Evolutionary conservation across 2,113 vertebrate genomes (phyloP).

Genomic region (Dromas ardeola): DNA sequence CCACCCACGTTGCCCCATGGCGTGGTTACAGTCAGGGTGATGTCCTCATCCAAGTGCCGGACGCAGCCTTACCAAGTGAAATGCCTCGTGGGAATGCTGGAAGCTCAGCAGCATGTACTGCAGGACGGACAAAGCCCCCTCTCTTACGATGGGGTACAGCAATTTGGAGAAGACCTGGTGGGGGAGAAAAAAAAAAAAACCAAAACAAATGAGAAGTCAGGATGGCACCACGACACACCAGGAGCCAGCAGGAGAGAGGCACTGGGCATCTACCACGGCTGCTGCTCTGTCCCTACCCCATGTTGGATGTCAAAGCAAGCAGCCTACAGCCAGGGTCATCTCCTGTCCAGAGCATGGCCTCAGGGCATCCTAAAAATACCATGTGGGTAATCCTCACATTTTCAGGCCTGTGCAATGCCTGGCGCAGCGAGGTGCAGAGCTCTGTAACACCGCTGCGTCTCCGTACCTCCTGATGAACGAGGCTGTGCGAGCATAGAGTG

Average conservation of each 20-base stretch:
- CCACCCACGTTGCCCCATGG: background rate
- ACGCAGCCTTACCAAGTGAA: slow-evolving; percentile 80
- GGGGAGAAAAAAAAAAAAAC: background rate
- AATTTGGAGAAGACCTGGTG: slow-evolving; percentile 82
- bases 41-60: background rate
- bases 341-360: background rate
- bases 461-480: background rate
- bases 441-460: background rate
- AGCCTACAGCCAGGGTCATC: background rate
- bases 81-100: slow-evolving; percentile 85
- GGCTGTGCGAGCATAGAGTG: background rate
- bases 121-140: slow-evolving; percentile 77
- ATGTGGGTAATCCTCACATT: background rate
- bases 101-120: slow-evolving; percentile 85
- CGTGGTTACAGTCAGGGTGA: too few species aligned
- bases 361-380: background rate
- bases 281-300: background rate
- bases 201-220: background rate
- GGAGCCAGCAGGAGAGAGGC: background rate
- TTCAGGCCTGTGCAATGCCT: background rate
- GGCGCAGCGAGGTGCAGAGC: background rate
- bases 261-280: background rate
- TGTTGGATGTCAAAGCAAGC: background rate
- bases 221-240: background rate
- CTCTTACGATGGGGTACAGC: slow-evolving; percentile 80